A percentile compares a stretch with the other conserved stretches of the same genome.
These are phyloP conservation scores for Drosophila sp. DNA, from an alignment of 1,140 invertebrate genomes.

Conservation along the genomic window DNA sequence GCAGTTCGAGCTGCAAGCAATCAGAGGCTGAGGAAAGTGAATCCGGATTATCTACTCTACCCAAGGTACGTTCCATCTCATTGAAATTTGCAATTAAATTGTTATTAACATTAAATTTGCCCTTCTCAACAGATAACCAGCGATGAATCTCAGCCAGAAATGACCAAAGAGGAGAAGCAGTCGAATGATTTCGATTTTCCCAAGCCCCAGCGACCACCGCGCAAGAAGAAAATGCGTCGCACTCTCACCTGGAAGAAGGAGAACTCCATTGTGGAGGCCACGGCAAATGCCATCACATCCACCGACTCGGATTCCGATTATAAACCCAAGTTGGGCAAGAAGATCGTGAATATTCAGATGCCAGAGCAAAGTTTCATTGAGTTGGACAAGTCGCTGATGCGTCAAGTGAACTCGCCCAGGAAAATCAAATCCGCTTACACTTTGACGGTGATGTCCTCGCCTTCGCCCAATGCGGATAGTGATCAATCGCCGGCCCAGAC, in stretches of 20 bases:
- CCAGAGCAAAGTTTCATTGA: slow-evolving; percentile 65
- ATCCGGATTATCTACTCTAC: slow-evolving; percentile 68
- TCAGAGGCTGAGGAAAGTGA: slow-evolving; percentile 75
- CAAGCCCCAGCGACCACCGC: slow-evolving; percentile 65
- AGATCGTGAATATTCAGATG: slow-evolving; percentile 17
- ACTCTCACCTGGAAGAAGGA: slow-evolving; percentile 79
- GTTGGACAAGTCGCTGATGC: slow-evolving; percentile 65
- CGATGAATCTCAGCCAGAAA: slow-evolving; percentile 74
- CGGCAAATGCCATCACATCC: slow-evolving; percentile 53
- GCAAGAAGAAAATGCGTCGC: slow-evolving; percentile 80
- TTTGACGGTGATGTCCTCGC: slow-evolving; percentile 66
- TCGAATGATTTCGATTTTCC: slow-evolving; percentile 53
- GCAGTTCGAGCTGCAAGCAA: slow-evolving; percentile 62
- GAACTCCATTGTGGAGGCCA: slow-evolving; percentile 71
- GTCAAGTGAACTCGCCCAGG: slow-evolving; percentile 63
- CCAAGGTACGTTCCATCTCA: slow-evolving; percentile 59
- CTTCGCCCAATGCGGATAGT: slow-evolving; percentile 70
- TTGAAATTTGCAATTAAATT: neutral
- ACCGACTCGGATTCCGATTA: slow-evolving; percentile 74
- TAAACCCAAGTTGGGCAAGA: slow-evolving; percentile 44
- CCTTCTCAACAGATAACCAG: slow-evolving; percentile 55
- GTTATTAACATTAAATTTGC: neutral
- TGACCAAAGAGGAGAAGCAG: slow-evolving; percentile 6
- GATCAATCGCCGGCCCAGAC: slow-evolving; percentile 57
- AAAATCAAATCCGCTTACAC: slow-evolving; percentile 75